Percentiles rank a stretch among this genome's conserved stretches.
These are phyloP conservation scores for Hypercompe scribonia DNA, from an alignment of 2,888 invertebrate genomes.

Conservation along the genomic window DNA sequence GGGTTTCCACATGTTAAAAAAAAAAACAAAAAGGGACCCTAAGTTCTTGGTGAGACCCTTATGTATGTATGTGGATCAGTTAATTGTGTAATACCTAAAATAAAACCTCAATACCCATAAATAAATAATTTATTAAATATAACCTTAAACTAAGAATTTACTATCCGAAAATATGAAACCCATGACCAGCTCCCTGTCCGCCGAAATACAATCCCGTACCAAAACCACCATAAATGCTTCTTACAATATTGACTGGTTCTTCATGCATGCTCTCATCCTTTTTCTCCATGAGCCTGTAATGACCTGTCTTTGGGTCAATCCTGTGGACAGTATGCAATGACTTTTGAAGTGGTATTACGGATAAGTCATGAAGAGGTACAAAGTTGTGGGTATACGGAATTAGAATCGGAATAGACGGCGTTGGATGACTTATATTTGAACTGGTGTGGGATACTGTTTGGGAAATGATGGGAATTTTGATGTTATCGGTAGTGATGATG, in stretches of 20 bases:
- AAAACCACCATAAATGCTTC: slow-evolving; percentile 76
- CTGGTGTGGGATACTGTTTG: slow-evolving; percentile 62
- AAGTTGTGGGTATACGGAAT: slow-evolving; percentile 68
- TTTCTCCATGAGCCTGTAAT: slow-evolving; percentile 56
- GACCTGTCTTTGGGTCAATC: slow-evolving; percentile 54
- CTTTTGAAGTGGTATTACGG: slow-evolving; percentile 75
- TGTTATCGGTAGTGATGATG: slow-evolving; percentile 56
- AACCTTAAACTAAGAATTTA: slow-evolving; percentile 6
- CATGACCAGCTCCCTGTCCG: slow-evolving; percentile 79
- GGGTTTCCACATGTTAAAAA: no score
- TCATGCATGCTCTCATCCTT: slow-evolving; percentile 63
- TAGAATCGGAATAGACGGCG: slow-evolving; percentile 57
- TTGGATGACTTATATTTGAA: slow-evolving; percentile 63
- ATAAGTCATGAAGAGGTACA: slow-evolving; percentile 72
- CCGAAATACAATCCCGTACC: slow-evolving; percentile 76
- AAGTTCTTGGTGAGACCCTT: no score
- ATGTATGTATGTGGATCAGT: no score
- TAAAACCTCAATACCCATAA: slow-evolving; percentile 21
- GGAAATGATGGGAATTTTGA: slow-evolving; percentile 59
- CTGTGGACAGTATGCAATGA: slow-evolving; percentile 52
- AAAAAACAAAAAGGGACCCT: no score
- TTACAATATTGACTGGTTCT: slow-evolving; percentile 60
- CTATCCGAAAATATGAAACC: slow-evolving; percentile 75
- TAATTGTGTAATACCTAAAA: neutral
- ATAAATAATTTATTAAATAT: slow-evolving; percentile 36